phyloP scores from a whole-genome alignment of 2,113 vertebrate genomes.

The Cyanoramphus novaezelandiae region DNA sequence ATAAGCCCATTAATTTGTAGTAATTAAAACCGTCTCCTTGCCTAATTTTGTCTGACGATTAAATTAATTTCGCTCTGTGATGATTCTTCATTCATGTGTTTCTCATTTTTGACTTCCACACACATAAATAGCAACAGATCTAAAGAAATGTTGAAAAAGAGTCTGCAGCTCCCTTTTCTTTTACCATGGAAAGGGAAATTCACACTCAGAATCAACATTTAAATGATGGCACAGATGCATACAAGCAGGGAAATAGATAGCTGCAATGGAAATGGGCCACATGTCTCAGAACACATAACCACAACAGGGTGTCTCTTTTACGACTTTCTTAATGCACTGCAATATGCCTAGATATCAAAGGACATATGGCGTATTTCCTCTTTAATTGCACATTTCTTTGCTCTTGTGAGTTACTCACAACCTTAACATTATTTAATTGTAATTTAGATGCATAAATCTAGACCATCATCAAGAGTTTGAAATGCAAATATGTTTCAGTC shows the following conservation, averaged over 20 bases:
- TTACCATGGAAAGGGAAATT: neutral
- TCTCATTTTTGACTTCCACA: neutral
- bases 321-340: constrained; percentile 53
- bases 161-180: neutral
- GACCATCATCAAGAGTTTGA: neutral
- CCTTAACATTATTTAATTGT: constrained; percentile 65
- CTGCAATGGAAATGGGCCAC: constrained; percentile 44
- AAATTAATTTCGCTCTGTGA: neutral
- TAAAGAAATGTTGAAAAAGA: neutral
- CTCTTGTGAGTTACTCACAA: constrained; percentile 42
- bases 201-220: constrained; percentile 5
- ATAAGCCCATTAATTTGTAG: neutral
- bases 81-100: neutral
- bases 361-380: constrained; percentile 66
- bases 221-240: constrained; percentile 35
- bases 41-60: neutral
- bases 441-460: constrained; percentile 41
- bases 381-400: constrained; percentile 65
- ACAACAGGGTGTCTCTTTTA: constrained; percentile 67
- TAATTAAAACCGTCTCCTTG: neutral
- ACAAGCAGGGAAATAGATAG: constrained; percentile 35
- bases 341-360: constrained; percentile 60
- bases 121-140: neutral
- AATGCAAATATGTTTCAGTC: neutral
- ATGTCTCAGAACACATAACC: constrained; percentile 63